phyloP scores from a whole-genome alignment of 2,797 vertebrate species.

The Chiroxiphia lanceolata region DNA sequence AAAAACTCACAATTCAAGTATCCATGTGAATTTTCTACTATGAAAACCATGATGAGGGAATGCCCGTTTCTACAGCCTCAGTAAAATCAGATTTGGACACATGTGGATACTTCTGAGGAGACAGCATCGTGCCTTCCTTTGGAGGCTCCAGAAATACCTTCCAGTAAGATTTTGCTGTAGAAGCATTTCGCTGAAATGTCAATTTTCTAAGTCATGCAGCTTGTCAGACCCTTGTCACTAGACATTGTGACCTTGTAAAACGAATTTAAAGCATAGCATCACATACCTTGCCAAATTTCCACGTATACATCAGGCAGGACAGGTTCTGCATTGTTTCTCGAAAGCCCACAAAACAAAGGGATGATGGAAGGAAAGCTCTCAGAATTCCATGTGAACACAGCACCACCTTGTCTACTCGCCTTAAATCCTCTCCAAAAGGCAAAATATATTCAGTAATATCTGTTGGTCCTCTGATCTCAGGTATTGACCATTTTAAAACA shows the following conservation, averaged over 20 bases:
- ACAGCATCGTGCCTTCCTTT: neutral
- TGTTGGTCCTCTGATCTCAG: neutral
- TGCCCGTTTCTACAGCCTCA: neutral
- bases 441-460: accelerated
- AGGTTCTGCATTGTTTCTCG: neutral
- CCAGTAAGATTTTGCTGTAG: neutral
- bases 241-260: neutral
- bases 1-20: neutral
- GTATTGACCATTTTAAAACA: neutral
- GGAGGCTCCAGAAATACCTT: neutral
- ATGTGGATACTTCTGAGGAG: neutral
- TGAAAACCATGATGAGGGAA: neutral
- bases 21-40: neutral
- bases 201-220: neutral
- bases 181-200: neutral
- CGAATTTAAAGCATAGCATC: neutral
- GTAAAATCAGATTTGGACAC: neutral
- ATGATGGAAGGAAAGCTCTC: neutral
- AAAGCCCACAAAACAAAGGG: neutral
- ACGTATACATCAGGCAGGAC: accelerated
- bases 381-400: neutral
- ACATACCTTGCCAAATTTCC: neutral
- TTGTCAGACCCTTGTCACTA: neutral
- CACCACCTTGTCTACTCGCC: accelerated
- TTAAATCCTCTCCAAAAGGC: neutral